Evolutionary conservation across 2,888 invertebrate species (phyloP).

Genomic region (Orchesellides sinensis): DNA sequence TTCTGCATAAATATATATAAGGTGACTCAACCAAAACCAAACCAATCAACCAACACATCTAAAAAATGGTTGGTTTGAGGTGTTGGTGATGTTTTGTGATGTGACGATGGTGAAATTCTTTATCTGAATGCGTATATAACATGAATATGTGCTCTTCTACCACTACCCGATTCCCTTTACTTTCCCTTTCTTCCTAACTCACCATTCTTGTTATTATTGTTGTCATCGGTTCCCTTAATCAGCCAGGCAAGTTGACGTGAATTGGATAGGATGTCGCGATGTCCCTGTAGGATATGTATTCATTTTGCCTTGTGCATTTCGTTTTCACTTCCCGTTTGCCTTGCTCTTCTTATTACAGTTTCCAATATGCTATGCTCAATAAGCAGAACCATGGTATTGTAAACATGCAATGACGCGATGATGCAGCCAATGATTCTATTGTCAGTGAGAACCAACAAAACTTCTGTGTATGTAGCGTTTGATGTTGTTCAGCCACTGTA

Average conservation of each 20-base stretch:
- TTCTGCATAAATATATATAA: neutral
- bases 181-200: neutral
- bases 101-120: neutral
- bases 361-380: no score
- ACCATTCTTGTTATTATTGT: no score
- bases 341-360: no score
- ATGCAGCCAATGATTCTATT: no score
- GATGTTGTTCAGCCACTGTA: no score
- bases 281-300: neutral
- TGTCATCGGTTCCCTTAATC: constrained; percentile 8
- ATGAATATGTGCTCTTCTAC: no score
- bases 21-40: constrained; percentile 1
- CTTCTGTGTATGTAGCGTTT: no score
- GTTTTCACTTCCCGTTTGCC: no score
- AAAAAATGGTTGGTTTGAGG: neutral
- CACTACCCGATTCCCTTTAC: neutral
- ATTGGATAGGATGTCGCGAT: neutral
- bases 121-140: neutral
- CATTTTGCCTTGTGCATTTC: no score
- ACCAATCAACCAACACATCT: constrained; percentile 1
- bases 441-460: no score
- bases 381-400: no score
- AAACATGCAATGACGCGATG: no score
- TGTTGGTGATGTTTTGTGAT: neutral
- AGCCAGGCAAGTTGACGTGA: constrained; percentile 1